Evolutionary conservation across 2,113 vertebrate species (phyloP).

Genomic region (Prionailurus viverrinus): DNA sequence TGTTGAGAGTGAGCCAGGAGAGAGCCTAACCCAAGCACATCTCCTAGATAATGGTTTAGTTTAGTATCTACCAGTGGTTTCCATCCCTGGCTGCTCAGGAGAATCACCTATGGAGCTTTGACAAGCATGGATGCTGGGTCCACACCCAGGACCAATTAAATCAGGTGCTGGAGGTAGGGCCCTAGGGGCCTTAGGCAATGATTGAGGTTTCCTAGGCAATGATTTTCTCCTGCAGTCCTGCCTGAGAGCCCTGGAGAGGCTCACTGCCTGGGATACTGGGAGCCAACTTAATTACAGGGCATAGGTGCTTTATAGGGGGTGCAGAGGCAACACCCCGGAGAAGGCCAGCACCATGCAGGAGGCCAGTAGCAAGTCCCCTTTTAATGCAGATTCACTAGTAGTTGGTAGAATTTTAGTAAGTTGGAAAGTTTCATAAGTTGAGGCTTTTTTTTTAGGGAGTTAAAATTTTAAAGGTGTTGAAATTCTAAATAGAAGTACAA

Average conservation of each 20-base stretch:
- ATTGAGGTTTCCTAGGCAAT: background rate
- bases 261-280: background rate
- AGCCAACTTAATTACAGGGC: background rate
- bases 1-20: background rate
- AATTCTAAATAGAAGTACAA: background rate
- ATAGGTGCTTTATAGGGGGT: background rate
- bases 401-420: background rate
- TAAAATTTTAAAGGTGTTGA: conserved; percentile 17
- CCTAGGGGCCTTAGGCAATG: background rate
- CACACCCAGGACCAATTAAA: background rate
- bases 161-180: background rate
- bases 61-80: background rate
- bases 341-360: background rate
- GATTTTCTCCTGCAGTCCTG: background rate
- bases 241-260: background rate
- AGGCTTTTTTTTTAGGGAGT: background rate
- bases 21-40: background rate
- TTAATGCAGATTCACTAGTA: background rate
- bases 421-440: background rate
- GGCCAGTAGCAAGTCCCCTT: background rate
- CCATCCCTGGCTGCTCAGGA: background rate
- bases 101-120: background rate
- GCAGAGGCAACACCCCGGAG: background rate
- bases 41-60: background rate
- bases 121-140: background rate